Percentiles rank a stretch among this genome's conserved stretches.
Evolutionary conservation across 1,140 invertebrate genomes (phyloP).

Genomic region (Drosophila sulfurigaster): DNA sequence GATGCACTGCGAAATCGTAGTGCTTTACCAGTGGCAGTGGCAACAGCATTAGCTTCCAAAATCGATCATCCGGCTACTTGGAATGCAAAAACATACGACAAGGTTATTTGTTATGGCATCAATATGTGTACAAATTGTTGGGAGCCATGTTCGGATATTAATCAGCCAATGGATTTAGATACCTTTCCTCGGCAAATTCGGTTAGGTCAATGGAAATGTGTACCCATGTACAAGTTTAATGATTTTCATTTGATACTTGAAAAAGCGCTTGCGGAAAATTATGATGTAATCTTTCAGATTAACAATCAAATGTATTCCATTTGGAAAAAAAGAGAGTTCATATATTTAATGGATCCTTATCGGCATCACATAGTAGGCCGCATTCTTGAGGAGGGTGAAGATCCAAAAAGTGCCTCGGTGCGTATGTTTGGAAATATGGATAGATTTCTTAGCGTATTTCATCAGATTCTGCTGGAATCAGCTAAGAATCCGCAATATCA

Average conservation of each 20-base stretch:
- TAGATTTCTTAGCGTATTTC: constrained; percentile 69
- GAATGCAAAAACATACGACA: constrained; percentile 72
- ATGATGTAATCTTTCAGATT: constrained; percentile 75
- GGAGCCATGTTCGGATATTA: constrained; percentile 64
- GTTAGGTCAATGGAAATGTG: constrained; percentile 78
- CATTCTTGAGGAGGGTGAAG: constrained; percentile 62
- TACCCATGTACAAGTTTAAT: constrained; percentile 75
- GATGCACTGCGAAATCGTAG: constrained; percentile 74
- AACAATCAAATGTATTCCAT: constrained; percentile 79
- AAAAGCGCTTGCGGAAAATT: constrained; percentile 51
- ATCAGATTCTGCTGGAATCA: constrained; percentile 72
- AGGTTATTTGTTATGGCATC: constrained; percentile 75
- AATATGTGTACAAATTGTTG: constrained; percentile 80
- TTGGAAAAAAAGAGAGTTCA: constrained; percentile 74
- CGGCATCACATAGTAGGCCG: constrained; percentile 72
- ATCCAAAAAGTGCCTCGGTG: constrained; percentile 65
- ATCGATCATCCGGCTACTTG: constrained; percentile 82
- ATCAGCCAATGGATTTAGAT: constrained; percentile 64
- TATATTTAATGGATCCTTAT: constrained; percentile 81
- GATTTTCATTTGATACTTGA: constrained; percentile 70
- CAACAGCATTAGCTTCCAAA: constrained; percentile 69
- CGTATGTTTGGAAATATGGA: constrained; percentile 76
- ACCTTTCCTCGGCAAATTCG: constrained; percentile 69
- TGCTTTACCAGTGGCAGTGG: constrained; percentile 67
- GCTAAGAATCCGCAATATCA: constrained; percentile 61